Base-by-base conservation (phyloP, 2,797 vertebrate species). In the Podarcis siculus region DNA sequence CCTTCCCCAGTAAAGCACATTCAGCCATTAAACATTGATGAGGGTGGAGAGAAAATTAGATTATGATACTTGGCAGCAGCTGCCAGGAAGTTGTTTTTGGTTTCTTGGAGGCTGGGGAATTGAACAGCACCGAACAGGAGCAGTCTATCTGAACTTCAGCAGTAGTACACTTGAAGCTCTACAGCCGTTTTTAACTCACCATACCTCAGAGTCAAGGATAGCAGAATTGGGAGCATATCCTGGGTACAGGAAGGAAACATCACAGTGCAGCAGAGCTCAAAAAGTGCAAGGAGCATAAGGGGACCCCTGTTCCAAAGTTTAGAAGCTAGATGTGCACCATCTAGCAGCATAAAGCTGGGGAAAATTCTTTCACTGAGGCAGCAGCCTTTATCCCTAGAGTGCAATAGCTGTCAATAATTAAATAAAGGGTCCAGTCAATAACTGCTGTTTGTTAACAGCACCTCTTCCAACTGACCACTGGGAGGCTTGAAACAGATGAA, bases 361-460 rank as follows among this genome's bases (percentile, higher is more conserved):
- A 37, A 73, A 25, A 27, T 30, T 73, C 32, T 45, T 37, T 79
- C 21, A 8, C n/a, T 30, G 32, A 79, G 39, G n/a, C 21, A 64
- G 66, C 23, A 75, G 32, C n/a, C 67, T n/a, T 67, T 55, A 5
- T 73, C 89, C 81, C 66, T 9, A 10, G 69, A 5, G n/a, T 35
- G 1, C 27, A 66, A 39, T 75, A 85, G 75, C 15, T 64, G 55
- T 37, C 32, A 30, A 73, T 85, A 69, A 67, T 89, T 79, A 67
- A 85, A 89, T 89, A 61, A 84, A 80, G 82, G 49, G 19, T 45
- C 8, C 42, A 49, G 66, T 84, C 81, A 84, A 67, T 80, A 84
- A 75, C 58, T 45, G 64, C 42, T 19, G 35, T 86, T 87, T 35
- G 67, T 80, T 81, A 87, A 75, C 69, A 69, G 76, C 71, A n/a